Base-by-base conservation (phyloP, 1,140 invertebrate species). In the Penaeus chinensis region DNA sequence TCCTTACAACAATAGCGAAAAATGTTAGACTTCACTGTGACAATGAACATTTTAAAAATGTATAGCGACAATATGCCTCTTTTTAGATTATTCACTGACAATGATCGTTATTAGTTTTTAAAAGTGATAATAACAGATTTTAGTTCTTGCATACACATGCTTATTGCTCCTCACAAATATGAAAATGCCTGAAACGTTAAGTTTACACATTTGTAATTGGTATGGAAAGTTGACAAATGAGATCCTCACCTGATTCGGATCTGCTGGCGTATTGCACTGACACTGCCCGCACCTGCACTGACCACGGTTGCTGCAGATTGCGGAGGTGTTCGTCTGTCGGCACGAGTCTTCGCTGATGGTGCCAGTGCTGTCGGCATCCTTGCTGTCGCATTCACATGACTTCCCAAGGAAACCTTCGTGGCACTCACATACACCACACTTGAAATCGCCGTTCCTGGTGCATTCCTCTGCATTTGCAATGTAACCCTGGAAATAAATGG, bases 291-390 rank as follows among this genome's bases (percentile, higher is more conserved):
- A 83, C 3, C 2, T 47, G 71, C 82, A 83, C 32, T n/a, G n/a
- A 19, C 82, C 82, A 5, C 47, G 65, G 32, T 66, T 47, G 47
- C 66, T 83, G 82, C 82, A 83, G 32, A 83, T 37, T n/a, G 42
- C n/a, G 27, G 27, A 47, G 20, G 54, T 19, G 18, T 37, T 54
- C 22, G 27, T 69, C 13, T 63, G 20, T 2, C 71, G 19, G 65
- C 82, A 83, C 4, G 22, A 11, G 37, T 24, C 37, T 19, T 83
- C 82, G 71, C 54, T 42, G 71, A 83, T 83, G n/a, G 61, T 47
- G 32, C 37, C 61, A 62, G n/a, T 63, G 18, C 60, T 20, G n/a
- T 32, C 32, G n/a, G 1, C 13, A 42, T 69, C 65, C 0, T 32
- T 69, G 22, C 54, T 54, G 61, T 71, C 3, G 24, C 82, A 83